Evolutionary conservation across 1,140 invertebrate genomes (phyloP).

Genomic region (Magallana ariakensis): DNA sequence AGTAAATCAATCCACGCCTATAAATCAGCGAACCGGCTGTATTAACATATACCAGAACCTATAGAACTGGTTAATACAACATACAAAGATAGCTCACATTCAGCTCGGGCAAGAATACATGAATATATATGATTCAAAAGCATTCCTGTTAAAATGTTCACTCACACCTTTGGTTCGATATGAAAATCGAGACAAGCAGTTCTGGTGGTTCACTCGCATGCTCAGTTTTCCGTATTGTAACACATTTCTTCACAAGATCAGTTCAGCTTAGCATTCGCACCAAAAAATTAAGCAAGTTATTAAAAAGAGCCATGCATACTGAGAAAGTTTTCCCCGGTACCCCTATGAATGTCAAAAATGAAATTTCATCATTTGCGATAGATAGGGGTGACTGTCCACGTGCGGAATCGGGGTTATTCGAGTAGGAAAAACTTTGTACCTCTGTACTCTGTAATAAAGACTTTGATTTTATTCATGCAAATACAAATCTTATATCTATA

Average conservation of each 20-base stretch:
- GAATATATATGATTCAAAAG: no score
- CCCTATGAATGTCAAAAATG: slow-evolving; percentile 1
- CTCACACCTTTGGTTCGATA: no score
- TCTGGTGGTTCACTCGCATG: neutral
- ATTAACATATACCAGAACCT: neutral
- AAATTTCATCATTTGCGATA: slow-evolving; percentile 31
- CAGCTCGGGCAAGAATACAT: no score
- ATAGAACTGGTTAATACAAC: no score
- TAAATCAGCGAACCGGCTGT: neutral
- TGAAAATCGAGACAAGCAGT: neutral
- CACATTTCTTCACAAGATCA: neutral
- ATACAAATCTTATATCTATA: neutral
- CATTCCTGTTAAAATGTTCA: no score
- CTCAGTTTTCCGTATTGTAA: neutral
- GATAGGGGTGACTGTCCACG: neutral
- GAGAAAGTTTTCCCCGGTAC: neutral
- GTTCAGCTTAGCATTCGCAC: neutral
- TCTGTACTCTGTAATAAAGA: slow-evolving; percentile 18
- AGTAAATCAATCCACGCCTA: neutral
- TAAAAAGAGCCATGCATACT: neutral
- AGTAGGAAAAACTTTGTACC: slow-evolving; percentile 13
- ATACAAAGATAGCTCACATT: no score
- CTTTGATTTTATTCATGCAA: neutral
- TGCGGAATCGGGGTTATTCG: slow-evolving; percentile 24
- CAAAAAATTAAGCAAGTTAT: neutral